A percentile compares a stretch with the other conserved stretches of the same genome.
Evolutionary conservation across 2,888 invertebrate species (phyloP).

Genomic region (Tachystola acroxantha): DNA sequence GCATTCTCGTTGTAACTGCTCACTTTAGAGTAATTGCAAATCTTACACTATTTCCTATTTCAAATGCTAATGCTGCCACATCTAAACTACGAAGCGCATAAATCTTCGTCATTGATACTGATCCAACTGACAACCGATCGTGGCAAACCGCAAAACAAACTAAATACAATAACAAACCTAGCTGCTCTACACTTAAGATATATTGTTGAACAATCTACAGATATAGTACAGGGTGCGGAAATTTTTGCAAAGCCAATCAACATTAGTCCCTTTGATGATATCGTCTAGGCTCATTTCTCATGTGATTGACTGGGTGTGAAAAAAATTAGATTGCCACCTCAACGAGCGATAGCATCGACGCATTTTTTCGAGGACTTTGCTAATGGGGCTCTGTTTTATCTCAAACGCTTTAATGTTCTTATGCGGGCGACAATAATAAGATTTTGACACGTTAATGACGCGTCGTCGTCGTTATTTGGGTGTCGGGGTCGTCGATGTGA

Average conservation of each 20-base stretch:
- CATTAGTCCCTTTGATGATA: conserved; percentile 65
- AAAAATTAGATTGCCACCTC: conserved; percentile 75
- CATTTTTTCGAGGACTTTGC: conserved; percentile 53
- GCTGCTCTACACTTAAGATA: conserved; percentile 17
- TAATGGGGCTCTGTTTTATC: conserved; percentile 77
- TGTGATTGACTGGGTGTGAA: conserved; percentile 66
- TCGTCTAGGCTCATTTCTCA: conserved; percentile 67
- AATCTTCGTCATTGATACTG: conserved; percentile 56
- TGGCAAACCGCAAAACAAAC: conserved; percentile 13
- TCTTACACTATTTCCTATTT: not conserved
- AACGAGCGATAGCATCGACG: conserved; percentile 62
- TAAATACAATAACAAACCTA: conserved; percentile 23
- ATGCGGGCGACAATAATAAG: conserved; percentile 74
- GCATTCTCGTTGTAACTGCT: no score
- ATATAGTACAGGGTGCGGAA: conserved; percentile 24
- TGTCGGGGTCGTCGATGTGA: conserved; percentile 15
- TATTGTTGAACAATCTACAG: conserved; percentile 16
- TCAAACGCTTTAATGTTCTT: conserved; percentile 68
- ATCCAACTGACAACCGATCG: conserved; percentile 43
- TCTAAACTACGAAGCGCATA: conserved; percentile 31
- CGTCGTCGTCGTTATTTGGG: conserved; percentile 44
- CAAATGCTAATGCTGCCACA: not conserved
- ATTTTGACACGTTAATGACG: conserved; percentile 72
- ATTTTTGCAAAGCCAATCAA: conserved; percentile 53
- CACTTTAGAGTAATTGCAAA: not conserved